phyloP scores from a whole-genome alignment of 2,113 vertebrate species.

The Hiodon tergisus region DNA sequence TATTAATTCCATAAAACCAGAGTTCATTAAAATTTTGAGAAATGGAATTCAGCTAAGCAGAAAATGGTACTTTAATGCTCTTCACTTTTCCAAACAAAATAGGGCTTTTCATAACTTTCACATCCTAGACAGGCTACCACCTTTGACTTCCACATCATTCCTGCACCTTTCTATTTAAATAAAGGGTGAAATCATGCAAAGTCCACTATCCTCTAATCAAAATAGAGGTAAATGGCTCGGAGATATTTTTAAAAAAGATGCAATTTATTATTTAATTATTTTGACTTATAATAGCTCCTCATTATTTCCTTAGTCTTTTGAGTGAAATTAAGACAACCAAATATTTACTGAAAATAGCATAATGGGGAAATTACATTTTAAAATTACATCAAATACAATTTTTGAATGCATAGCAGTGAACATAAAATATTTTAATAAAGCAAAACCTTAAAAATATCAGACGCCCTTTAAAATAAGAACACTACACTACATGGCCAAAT shows the following conservation, averaged over 20 bases:
- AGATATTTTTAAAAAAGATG: conserved; percentile 32
- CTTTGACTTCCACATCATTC: conserved; percentile 10
- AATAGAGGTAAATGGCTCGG: conserved; percentile 30
- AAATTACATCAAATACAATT: not conserved
- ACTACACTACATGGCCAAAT: no score
- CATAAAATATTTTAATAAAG: no score
- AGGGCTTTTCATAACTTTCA: conserved; percentile 29
- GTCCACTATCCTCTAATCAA: conserved; percentile 33
- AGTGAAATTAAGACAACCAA: conserved; percentile 16
- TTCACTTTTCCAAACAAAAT: conserved; percentile 23
- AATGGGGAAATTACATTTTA: not conserved
- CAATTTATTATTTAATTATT: conserved; percentile 13
- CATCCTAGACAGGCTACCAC: conserved; percentile 28
- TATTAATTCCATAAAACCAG: conserved; percentile 26
- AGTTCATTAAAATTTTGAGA: conserved; percentile 28
- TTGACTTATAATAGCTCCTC: conserved; percentile 21
- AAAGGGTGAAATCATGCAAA: conserved; percentile 34
- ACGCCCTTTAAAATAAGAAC: no score
- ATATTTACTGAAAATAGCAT: not conserved
- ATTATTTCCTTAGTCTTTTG: conserved; percentile 9
- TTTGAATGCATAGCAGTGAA: no score
- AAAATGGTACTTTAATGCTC: conserved; percentile 30
- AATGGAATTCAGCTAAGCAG: conserved; percentile 19
- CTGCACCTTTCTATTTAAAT: conserved; percentile 27
- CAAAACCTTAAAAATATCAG: no score